Evolutionary conservation across 2,888 invertebrate genomes (phyloP).

Genomic region (Melikaiella ostensackeni): DNA sequence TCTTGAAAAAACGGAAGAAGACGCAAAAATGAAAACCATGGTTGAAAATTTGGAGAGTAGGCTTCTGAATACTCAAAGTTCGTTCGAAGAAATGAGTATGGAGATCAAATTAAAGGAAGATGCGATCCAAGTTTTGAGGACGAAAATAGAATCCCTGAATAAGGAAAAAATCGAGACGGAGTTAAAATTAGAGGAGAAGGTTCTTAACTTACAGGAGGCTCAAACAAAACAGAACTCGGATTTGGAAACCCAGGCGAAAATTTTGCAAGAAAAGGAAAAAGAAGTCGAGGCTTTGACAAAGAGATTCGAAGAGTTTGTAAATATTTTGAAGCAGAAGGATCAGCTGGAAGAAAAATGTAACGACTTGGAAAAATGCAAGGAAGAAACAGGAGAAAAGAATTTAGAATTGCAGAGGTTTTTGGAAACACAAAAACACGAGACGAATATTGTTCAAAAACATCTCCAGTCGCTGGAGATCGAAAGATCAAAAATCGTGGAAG

Average conservation of each 20-base stretch:
- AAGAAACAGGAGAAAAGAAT: conserved; percentile 47
- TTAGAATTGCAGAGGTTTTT: conserved; percentile 51
- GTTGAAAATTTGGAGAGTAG: neutral
- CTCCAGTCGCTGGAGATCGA: conserved; percentile 44
- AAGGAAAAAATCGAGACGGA: conserved; percentile 60
- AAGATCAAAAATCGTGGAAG: conserved; percentile 45
- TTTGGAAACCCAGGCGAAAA: conserved; percentile 60
- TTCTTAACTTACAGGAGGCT: conserved; percentile 63
- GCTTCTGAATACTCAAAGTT: neutral
- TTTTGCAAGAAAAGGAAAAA: conserved; percentile 59
- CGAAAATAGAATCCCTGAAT: conserved; percentile 55
- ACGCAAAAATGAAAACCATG: neutral
- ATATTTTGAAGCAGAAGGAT: conserved; percentile 52
- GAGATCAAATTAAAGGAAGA: conserved; percentile 58
- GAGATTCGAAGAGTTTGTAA: conserved; percentile 48
- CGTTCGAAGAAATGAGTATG: neutral
- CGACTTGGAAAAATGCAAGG: conserved; percentile 47
- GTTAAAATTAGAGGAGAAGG: conserved; percentile 63
- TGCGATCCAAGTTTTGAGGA: conserved; percentile 49
- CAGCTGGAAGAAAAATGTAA: conserved; percentile 45
- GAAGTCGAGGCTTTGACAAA: conserved; percentile 45
- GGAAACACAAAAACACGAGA: conserved; percentile 47
- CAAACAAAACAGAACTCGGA: conserved; percentile 61
- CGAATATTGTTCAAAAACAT: conserved; percentile 46
- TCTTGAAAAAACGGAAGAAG: neutral